Conservation (phyloP, 1,140 invertebrate species). For the Tetramorium alpestre region DNA sequence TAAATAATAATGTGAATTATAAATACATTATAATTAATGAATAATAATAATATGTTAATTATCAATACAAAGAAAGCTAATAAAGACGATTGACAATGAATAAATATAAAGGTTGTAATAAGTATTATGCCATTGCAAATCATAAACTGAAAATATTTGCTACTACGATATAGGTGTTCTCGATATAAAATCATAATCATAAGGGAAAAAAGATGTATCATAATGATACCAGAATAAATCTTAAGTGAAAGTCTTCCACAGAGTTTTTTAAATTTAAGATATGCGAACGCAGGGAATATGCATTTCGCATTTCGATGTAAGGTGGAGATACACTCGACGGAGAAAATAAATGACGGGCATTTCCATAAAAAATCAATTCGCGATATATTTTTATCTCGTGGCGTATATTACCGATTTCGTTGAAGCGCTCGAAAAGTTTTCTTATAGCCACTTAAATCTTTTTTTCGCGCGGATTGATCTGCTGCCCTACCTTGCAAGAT, state of each 20-base stretch:
- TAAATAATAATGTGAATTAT: not conserved
- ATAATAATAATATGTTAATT: not conserved
- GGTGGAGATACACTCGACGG: constrained; percentile 8
- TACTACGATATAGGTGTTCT: not conserved
- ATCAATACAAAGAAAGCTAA: not conserved
- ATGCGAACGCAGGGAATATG: constrained; percentile 1
- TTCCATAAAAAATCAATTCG: constrained; percentile 46
- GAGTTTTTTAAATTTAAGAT: constrained; percentile 16
- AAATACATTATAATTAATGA: not conserved
- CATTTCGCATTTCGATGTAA: constrained; percentile 38
- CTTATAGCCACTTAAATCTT: constrained; percentile 53
- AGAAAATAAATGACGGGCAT: not conserved
- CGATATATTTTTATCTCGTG: constrained; percentile 30
- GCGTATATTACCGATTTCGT: constrained; percentile 43
- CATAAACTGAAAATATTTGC: not conserved
- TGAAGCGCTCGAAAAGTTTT: constrained; percentile 43
- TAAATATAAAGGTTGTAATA: not conserved
- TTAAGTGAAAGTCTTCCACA: constrained; percentile 5
- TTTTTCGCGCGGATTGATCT: constrained; percentile 21
- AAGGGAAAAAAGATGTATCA: not conserved
- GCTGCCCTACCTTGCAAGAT: constrained; percentile 8
- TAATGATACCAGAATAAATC: constrained; percentile 6
- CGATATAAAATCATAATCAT: not conserved
- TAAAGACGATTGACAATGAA: not conserved
- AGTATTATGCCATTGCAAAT: not conserved